These are phyloP conservation scores for Carlito syrichta DNA, from an alignment of 2,113 vertebrate genomes.

Conservation along the genomic window DNA sequence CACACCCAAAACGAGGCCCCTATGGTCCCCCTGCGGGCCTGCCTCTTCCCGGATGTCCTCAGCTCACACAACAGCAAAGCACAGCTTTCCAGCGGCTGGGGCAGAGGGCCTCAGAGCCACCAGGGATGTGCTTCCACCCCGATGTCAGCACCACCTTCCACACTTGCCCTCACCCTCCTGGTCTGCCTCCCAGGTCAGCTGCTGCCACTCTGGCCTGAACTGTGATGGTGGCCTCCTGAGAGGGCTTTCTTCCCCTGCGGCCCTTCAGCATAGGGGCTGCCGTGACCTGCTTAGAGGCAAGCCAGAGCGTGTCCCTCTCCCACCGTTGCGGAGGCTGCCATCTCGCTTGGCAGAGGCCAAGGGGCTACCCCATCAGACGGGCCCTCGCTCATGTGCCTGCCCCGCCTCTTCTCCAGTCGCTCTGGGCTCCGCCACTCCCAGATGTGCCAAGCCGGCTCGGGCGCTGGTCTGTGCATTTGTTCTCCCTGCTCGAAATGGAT, in stretches of 20 bases:
- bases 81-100: neutral
- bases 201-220: neutral
- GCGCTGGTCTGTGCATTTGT: neutral
- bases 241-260: neutral
- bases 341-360: neutral
- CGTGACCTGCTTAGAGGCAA: neutral
- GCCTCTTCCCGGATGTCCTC: neutral
- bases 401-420: too few relatives aligned
- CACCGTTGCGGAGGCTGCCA: too few relatives aligned
- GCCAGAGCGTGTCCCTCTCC: neutral
- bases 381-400: too few relatives aligned
- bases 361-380: too few relatives aligned
- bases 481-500: neutral
- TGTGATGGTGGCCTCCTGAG: neutral
- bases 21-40: neutral
- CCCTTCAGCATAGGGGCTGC: neutral
- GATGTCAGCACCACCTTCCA: neutral
- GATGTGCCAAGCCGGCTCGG: neutral
- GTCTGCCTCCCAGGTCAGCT: accelerated
- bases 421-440: neutral
- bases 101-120: neutral
- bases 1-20: neutral
- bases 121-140: neutral
- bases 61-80: neutral
- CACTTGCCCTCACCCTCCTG: too few relatives aligned